phyloP scores from a whole-genome alignment of 2,797 vertebrate genomes.

The Spondyliosoma cantharus region DNA sequence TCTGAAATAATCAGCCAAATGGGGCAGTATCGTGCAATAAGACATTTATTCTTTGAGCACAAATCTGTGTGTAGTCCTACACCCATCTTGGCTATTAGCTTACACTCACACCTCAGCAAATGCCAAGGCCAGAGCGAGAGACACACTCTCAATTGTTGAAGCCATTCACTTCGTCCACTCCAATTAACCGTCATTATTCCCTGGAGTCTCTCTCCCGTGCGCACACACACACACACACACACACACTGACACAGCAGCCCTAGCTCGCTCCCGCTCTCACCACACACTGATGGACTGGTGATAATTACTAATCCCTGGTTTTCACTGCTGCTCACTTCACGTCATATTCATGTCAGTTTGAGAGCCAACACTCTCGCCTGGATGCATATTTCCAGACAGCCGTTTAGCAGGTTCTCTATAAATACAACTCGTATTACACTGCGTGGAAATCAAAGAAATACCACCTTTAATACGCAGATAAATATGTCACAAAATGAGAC shows the following conservation, averaged over 20 bases:
- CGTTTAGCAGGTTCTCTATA: not conserved
- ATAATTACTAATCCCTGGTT: slow-evolving; percentile 62
- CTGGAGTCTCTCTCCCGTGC: slow-evolving; percentile 7
- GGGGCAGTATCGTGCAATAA: not conserved
- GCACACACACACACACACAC: not conserved
- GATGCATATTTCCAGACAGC: slow-evolving; percentile 9
- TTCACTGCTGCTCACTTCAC: slow-evolving; percentile 21
- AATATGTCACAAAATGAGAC: slow-evolving; percentile 20
- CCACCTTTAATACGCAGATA: slow-evolving; percentile 6
- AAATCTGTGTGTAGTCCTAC: slow-evolving; percentile 3
- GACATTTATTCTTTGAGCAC: slow-evolving; percentile 1
- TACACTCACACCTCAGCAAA: slow-evolving; percentile 41
- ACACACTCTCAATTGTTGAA: slow-evolving; percentile 43
- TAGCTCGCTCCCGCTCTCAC: not conserved
- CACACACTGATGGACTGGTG: slow-evolving; percentile 40
- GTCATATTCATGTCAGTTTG: slow-evolving; percentile 22
- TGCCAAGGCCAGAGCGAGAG: slow-evolving; percentile 43
- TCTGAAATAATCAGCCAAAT: not conserved
- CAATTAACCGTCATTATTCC: slow-evolving; percentile 77
- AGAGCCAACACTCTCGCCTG: not conserved
- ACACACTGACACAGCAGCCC: not conserved
- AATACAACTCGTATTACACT: slow-evolving; percentile 9
- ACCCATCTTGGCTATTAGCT: slow-evolving; percentile 14
- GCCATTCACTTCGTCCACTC: slow-evolving; percentile 68
- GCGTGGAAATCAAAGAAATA: not conserved